Base-by-base conservation (phyloP, 2,113 vertebrate species). In the Capreolus pygargus region DNA sequence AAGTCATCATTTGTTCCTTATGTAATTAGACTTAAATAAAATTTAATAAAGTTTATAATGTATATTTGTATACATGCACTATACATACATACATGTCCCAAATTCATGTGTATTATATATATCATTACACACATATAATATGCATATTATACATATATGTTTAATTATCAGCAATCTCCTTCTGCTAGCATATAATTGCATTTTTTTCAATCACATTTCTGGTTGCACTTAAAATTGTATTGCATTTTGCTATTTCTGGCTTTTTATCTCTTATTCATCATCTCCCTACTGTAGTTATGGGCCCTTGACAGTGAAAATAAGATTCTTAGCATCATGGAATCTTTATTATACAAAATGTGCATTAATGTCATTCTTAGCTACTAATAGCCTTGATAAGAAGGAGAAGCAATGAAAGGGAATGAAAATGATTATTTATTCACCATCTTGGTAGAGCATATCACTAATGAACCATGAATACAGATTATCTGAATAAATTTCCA, bases 301-400 rank as follows among this genome's bases (percentile, higher is more conserved):
- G 60, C 21, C 43, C 57, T 97, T 96, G 97, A 97, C 91, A 97
- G 94, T 4, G 28, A 98, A 97, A 97, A 92, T 98, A 98, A 95
- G 86, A 97, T 95, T 94, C 86, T 95, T 84, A 96, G 79, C 86
- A 93, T 98, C 91, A 95, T 91, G 54, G 91, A 96, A 92, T 95
- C 91, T 97, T 97, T 98, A 95, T 98, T 97, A 95, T 78, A 95
- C 27, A 95, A 97, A 96, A 92, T 97, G 89, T 97, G 61, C 64
- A 70, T 93, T 97, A 97, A 97, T 97, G 96, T 93, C 94, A 95
- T 96, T 97, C 91, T 97, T 98, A 98, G 97, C 83, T 97, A 58
- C 81, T 97, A 98, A 97, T 97, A 92, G 95, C 36, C 36, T 97
- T 83, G 84, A 86, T 57, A 94, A 94, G 86, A 57, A 86, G 52